A percentile compares a stretch with the other conserved stretches of the same genome.
phyloP scores from a whole-genome alignment of 2,113 vertebrate genomes.

The Phaetusa simplex region DNA sequence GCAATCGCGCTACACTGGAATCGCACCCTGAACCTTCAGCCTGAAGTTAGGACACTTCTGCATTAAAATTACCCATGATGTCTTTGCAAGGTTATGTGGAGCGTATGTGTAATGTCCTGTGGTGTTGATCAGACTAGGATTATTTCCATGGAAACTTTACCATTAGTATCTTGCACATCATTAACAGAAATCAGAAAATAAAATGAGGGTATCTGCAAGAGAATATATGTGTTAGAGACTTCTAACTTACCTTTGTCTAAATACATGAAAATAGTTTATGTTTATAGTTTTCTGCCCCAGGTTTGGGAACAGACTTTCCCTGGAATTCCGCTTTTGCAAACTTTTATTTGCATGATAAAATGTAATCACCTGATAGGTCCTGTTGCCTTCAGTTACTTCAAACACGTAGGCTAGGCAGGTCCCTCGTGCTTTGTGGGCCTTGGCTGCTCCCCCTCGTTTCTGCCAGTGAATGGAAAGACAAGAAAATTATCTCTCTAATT shows the following conservation, averaged over 20 bases:
- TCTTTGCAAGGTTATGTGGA: not conserved
- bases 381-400: not conserved
- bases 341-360: not conserved
- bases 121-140: not conserved
- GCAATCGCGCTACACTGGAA: not conserved
- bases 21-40: not conserved
- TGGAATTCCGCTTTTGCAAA: not conserved
- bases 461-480: not conserved
- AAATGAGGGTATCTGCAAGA: not conserved
- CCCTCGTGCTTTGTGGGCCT: not conserved
- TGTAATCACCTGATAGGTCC: not conserved
- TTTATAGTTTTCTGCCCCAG: not conserved
- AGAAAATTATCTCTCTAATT: constrained; percentile 4
- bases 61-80: not conserved
- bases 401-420: not conserved
- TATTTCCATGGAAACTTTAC: not conserved
- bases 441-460: not conserved
- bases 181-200: not conserved
- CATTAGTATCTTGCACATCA: not conserved
- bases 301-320: not conserved
- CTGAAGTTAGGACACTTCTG: not conserved
- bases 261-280: not conserved
- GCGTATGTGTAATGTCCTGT: not conserved
- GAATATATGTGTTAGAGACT: not conserved
- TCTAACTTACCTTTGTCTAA: not conserved